Percentiles rank a stretch among this genome's conserved stretches.
Conservation (phyloP, 2,888 invertebrate genomes). For the Chorisops tibialis region DNA sequence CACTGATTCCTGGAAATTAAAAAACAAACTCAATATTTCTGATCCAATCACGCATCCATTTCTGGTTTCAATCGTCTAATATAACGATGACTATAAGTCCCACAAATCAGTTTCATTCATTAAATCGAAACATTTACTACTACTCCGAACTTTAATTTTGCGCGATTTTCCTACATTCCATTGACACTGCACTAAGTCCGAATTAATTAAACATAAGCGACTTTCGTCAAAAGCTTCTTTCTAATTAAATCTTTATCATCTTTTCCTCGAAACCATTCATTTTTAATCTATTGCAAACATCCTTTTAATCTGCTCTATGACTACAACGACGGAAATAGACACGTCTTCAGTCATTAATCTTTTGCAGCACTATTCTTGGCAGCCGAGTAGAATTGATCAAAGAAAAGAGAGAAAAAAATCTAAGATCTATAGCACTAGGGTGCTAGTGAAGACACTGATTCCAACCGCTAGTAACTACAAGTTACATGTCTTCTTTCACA, state of each 20-base stretch:
- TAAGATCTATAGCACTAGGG: not conserved
- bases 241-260: conserved; percentile 12
- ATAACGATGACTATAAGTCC: too few relatives aligned
- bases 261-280: conserved; percentile 4
- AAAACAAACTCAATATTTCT: too few relatives aligned
- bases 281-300: not conserved
- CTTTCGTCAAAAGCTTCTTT: not conserved
- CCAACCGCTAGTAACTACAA: not conserved
- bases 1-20: too few relatives aligned
- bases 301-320: conserved; percentile 1
- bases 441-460: not conserved
- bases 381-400: not conserved
- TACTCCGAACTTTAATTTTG: too few relatives aligned
- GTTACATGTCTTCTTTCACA: not conserved
- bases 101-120: too few relatives aligned
- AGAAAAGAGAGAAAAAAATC: too few relatives aligned
- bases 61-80: too few relatives aligned
- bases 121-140: too few relatives aligned
- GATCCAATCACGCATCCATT: too few relatives aligned
- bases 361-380: conserved; percentile 11
- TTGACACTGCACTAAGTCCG: not conserved
- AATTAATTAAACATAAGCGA: conserved; percentile 2
- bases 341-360: conserved; percentile 10
- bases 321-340: not conserved
- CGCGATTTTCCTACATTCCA: not conserved